Base-by-base conservation (phyloP, 2,797 vertebrate species). In the Telmatherina bonti region DNA sequence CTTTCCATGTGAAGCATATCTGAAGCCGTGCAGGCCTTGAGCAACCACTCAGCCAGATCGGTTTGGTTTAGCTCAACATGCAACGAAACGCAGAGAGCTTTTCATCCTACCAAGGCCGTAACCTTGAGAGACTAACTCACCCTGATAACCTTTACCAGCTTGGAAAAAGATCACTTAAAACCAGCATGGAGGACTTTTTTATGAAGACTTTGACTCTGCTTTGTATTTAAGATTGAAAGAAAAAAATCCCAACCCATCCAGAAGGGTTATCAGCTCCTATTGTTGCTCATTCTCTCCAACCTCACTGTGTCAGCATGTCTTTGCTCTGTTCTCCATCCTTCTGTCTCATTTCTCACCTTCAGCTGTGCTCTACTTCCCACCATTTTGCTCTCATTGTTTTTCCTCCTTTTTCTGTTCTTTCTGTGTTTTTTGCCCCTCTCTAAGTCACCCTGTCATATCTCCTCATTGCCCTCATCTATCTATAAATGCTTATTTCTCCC, bases 401-500 rank as follows among this genome's bases (percentile, higher is more conserved):
- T 62, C 31, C 54, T 76, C 57, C 57, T 45, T 55, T 60, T 33
- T 30, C 58, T 70, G 45, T 62, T 62, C 62, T 72, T 72, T 79
- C 64, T 30, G 36, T 81, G 64, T 72, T 62, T 80, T 64, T 69
- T n/a, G 36, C 54, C 70, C 56, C 54, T 76, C 75, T 78, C 84
- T 82, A 84, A 90, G 87, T 90, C 88, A 90, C 88, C 85, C 87
- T 89, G 88, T 90, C 90, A 89, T 89, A 73, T 79, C 72, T 63
- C 76, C 70, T 84, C 83, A 76, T 84, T 75, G 80, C 70, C 79
- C 79, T 81, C 87, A 89, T 92, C 88, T 88, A 79, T 92, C 88
- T 89, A 76, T 81, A 83, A 85, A 84, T 88, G 86, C 77, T 86
- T 90, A 82, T 89, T 85, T 85, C 86, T 84, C 68, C 82, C 62